phyloP scores from a whole-genome alignment of 1,140 invertebrate species.

The Drosophila albomicans region DNA sequence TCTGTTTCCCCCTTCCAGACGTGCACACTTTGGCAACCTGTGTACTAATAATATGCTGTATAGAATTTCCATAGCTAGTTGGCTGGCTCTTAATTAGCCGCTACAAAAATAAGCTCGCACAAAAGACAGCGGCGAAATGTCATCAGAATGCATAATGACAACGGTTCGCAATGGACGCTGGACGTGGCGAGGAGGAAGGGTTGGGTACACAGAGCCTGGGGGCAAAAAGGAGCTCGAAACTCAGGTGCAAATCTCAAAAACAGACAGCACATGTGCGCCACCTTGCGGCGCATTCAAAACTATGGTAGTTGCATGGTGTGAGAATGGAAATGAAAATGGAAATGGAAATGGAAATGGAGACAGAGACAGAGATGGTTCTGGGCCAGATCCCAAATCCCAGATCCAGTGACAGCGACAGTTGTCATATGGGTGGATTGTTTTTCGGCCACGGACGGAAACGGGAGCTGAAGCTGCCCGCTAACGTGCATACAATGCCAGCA shows the following conservation, averaged over 20 bases:
- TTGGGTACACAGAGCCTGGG: not conserved
- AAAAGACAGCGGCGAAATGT: slow-evolving; percentile 67
- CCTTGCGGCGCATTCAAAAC: slow-evolving; percentile 66
- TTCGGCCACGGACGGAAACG: slow-evolving; percentile 68
- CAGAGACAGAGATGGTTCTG: not conserved
- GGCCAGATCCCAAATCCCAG: slow-evolving; percentile 15
- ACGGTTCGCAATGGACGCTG: slow-evolving; percentile 36
- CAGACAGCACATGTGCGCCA: slow-evolving; percentile 64
- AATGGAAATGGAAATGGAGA: slow-evolving; percentile 38
- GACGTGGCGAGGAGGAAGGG: not conserved
- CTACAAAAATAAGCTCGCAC: slow-evolving; percentile 64
- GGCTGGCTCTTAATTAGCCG: slow-evolving; percentile 68
- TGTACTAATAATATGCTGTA: slow-evolving; percentile 49
- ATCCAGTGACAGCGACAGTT: slow-evolving; percentile 55
- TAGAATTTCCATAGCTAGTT: slow-evolving; percentile 57
- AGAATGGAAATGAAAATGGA: not conserved
- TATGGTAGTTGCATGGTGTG: slow-evolving; percentile 45
- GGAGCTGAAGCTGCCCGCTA: slow-evolving; percentile 75
- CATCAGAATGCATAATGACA: slow-evolving; percentile 80
- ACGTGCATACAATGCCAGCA: slow-evolving; percentile 58
- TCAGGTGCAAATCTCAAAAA: slow-evolving; percentile 67
- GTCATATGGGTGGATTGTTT: slow-evolving; percentile 80
- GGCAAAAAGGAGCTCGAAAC: slow-evolving; percentile 7
- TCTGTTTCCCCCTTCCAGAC: no score
- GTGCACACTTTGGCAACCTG: not conserved